These are phyloP conservation scores for Muscicapa adusta DNA, from an alignment of 2,113 vertebrate genomes.

Conservation along the genomic window DNA sequence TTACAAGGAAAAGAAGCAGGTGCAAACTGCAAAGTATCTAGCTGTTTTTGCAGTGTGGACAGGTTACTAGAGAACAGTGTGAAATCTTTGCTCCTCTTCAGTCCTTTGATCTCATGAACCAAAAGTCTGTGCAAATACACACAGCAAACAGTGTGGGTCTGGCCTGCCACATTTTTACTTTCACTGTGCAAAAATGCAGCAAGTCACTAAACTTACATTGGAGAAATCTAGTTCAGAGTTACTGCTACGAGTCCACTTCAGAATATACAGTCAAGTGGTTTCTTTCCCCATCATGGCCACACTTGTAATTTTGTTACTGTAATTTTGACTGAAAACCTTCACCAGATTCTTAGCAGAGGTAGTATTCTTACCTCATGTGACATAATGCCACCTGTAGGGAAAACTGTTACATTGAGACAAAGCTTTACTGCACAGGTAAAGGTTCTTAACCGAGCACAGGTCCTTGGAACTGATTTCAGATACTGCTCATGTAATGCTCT, in stretches of 20 bases:
- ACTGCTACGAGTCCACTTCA: background rate
- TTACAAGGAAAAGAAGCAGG: background rate
- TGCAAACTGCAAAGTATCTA: background rate
- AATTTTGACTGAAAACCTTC: background rate
- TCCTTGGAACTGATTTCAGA: background rate
- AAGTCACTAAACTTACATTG: background rate
- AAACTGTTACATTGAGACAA: background rate
- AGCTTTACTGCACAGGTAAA: background rate
- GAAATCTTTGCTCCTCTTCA: background rate
- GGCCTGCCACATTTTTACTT: background rate
- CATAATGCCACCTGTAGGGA: background rate
- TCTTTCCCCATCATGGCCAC: background rate
- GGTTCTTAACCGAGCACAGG: background rate
- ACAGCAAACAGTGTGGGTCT: background rate
- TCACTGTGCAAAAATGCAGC: background rate
- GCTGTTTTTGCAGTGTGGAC: background rate
- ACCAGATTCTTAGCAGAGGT: background rate
- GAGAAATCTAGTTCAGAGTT: background rate
- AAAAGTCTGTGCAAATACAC: background rate
- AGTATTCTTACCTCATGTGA: fast-evolving
- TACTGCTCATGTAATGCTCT: background rate
- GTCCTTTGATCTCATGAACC: background rate
- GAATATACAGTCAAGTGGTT: background rate
- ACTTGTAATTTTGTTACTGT: background rate
- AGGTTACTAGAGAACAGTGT: background rate